Conservation (phyloP, 2,113 vertebrate species). For the Abramis brama region DNA sequence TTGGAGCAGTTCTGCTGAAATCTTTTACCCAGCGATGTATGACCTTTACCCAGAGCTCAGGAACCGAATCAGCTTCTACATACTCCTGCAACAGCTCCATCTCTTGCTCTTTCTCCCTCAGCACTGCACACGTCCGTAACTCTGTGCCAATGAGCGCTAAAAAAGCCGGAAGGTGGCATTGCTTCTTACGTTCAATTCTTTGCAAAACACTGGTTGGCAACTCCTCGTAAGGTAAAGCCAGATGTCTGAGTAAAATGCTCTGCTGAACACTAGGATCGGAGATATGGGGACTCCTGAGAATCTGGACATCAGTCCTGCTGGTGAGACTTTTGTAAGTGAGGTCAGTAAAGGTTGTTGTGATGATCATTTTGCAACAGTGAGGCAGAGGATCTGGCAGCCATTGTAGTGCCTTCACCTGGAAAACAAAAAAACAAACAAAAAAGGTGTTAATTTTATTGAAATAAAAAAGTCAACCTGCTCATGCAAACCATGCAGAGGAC, state of each 20-base stretch:
- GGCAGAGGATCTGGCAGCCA: constrained; percentile 55
- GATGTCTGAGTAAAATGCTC: constrained; percentile 52
- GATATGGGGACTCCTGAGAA: constrained; percentile 1
- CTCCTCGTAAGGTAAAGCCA: constrained; percentile 7
- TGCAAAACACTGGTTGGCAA: constrained; percentile 23
- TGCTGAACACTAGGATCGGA: constrained; percentile 35
- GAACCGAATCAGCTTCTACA: constrained; percentile 50
- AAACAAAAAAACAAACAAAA: background rate
- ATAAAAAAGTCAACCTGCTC: background rate
- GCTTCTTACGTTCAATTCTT: constrained; percentile 47
- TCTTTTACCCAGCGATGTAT: constrained; percentile 60
- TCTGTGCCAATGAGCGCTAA: constrained; percentile 59
- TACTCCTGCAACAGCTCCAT: constrained; percentile 56
- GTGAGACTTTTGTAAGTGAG: constrained; percentile 57
- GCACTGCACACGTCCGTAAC: constrained; percentile 49
- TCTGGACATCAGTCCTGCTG: constrained; percentile 50
- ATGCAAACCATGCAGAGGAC: background rate
- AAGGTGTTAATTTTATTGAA: background rate
- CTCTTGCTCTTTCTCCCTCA: constrained; percentile 29
- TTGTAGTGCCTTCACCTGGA: constrained; percentile 52
- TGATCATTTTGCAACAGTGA: constrained; percentile 57
- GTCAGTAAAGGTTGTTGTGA: constrained; percentile 57
- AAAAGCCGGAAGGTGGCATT: constrained; percentile 52
- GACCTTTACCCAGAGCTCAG: constrained; percentile 64
- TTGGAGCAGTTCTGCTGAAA: constrained; percentile 56